These are phyloP conservation scores for Melanostoma scalare DNA, from an alignment of 2,888 invertebrate genomes.

Conservation along the genomic window DNA sequence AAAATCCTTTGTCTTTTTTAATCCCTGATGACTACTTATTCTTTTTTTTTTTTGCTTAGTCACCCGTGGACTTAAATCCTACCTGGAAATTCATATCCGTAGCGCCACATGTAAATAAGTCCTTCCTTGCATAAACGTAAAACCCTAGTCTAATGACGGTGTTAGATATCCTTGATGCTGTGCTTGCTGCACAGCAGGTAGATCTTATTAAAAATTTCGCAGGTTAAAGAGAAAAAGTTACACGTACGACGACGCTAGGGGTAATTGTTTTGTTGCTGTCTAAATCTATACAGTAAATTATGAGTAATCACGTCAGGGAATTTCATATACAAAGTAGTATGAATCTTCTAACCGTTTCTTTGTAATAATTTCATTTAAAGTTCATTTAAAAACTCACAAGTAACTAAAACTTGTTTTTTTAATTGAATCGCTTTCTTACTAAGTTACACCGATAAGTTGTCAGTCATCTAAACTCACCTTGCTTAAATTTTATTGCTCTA, in stretches of 20 bases:
- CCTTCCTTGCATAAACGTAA: neutral
- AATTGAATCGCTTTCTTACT: too few species aligned
- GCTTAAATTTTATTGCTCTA: neutral
- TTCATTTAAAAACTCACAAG: too few species aligned
- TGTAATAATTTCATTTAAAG: too few species aligned
- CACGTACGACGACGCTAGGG: slow-evolving; percentile 14
- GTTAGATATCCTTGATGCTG: slow-evolving; percentile 28
- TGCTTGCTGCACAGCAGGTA: slow-evolving; percentile 29
- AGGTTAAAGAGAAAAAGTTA: slow-evolving; percentile 31
- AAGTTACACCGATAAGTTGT: too few species aligned
- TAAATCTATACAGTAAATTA: neutral
- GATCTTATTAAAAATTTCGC: slow-evolving; percentile 20
- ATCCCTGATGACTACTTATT: too few species aligned
- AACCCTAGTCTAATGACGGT: neutral
- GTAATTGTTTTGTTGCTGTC: slow-evolving; percentile 47
- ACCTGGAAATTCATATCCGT: neutral
- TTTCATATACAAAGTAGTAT: too few species aligned
- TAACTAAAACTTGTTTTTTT: too few species aligned
- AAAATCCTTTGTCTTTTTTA: too few species aligned
- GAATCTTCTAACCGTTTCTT: too few species aligned
- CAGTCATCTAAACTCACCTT: neutral
- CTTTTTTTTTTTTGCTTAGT: too few species aligned
- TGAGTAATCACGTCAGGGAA: too few species aligned
- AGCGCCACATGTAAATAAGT: slow-evolving; percentile 18
- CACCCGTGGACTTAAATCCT: too few species aligned